phyloP scores from a whole-genome alignment of 2,113 vertebrate genomes.

The Forbesichthys papilliferus region DNA sequence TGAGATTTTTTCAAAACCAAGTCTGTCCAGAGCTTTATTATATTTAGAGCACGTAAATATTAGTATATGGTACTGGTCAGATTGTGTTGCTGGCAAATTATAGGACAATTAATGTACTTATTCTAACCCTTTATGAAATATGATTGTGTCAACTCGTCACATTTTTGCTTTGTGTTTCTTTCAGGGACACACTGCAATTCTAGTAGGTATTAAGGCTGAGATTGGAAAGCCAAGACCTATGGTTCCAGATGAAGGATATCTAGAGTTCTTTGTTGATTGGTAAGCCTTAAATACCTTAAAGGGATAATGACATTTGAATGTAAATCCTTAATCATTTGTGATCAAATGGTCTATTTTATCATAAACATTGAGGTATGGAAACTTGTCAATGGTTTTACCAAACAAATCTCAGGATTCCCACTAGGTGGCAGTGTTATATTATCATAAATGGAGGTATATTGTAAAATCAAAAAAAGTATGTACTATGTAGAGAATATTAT shows the following conservation, averaged over 20 bases:
- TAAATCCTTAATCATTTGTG: not conserved
- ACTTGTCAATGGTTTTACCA: not conserved
- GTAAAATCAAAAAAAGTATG: not conserved
- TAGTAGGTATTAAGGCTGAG: slow-evolving; percentile 95
- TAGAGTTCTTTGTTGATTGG: slow-evolving; percentile 99
- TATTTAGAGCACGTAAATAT: not conserved
- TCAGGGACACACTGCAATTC: slow-evolving; percentile 91
- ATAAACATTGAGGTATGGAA: no score
- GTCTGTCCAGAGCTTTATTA: not conserved
- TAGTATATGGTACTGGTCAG: no score
- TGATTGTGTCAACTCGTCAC: no score
- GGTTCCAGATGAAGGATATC: slow-evolving; percentile 86
- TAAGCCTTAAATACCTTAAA: slow-evolving; percentile 65
- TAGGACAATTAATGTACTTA: no score
- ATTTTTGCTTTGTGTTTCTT: slow-evolving; percentile 4
- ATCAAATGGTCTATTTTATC: no score
- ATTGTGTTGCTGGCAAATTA: no score
- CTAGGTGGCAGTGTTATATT: slow-evolving; percentile 45
- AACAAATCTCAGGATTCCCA: slow-evolving; percentile 24
- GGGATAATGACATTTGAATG: not conserved
- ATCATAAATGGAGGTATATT: not conserved
- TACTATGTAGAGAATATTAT: no score
- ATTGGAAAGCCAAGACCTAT: slow-evolving; percentile 88
- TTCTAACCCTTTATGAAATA: no score
- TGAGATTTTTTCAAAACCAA: no score